Evolutionary conservation across 1,140 invertebrate genomes (phyloP).

Genomic region (Carposina sasakii): DNA sequence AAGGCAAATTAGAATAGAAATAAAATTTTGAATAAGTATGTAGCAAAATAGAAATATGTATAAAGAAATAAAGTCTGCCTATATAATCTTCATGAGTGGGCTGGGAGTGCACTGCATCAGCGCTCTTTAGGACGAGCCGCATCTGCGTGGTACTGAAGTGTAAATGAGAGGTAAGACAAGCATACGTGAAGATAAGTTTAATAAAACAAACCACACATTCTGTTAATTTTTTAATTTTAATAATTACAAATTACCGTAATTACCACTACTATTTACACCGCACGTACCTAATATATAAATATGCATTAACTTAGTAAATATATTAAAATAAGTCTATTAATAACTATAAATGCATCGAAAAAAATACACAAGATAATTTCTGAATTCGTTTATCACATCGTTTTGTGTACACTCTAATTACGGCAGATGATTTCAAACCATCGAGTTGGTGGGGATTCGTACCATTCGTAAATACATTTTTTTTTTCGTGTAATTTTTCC

Average conservation of each 20-base stretch:
- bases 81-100: too few relatives aligned
- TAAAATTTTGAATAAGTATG: too few relatives aligned
- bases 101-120: too few relatives aligned
- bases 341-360: slow-evolving; percentile 61
- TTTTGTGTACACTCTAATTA: slow-evolving; percentile 48
- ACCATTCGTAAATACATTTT: slow-evolving; percentile 14
- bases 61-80: too few relatives aligned
- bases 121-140: too few relatives aligned
- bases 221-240: slow-evolving; percentile 38
- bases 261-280: slow-evolving; percentile 65
- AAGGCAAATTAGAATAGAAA: too few relatives aligned
- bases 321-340: slow-evolving; percentile 43
- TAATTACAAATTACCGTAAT: slow-evolving; percentile 68
- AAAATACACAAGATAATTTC: slow-evolving; percentile 46
- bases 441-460: slow-evolving; percentile 36
- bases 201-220: slow-evolving; percentile 11
- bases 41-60: too few relatives aligned
- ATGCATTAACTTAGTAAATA: slow-evolving; percentile 60
- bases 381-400: slow-evolving; percentile 59
- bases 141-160: too few relatives aligned
- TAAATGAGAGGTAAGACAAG: too few relatives aligned
- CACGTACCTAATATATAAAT: slow-evolving; percentile 50
- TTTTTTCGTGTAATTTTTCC: slow-evolving; percentile 13
- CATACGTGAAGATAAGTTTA: too few relatives aligned
- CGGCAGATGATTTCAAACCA: slow-evolving; percentile 11